Conservation (phyloP, 2,113 vertebrate genomes). For the Vireo altiloquus region DNA sequence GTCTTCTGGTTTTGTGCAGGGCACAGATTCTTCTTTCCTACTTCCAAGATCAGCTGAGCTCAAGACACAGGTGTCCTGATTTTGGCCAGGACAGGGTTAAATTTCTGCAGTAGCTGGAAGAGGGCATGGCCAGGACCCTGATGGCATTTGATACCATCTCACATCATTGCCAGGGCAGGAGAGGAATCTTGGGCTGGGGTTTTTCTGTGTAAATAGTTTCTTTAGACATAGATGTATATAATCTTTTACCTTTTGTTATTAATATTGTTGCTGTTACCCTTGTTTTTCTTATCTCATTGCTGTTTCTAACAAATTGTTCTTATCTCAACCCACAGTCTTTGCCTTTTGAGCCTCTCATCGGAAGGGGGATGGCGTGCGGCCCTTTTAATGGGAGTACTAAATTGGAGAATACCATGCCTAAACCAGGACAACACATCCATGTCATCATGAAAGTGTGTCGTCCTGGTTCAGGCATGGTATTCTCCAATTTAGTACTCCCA, state of each 20-base stretch:
- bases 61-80: not conserved
- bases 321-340: not conserved
- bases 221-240: not conserved
- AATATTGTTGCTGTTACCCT: not conserved
- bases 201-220: not conserved
- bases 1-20: not conserved
- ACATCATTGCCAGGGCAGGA: not conserved
- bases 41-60: not conserved
- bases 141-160: not conserved
- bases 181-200: not conserved
- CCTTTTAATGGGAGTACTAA: not conserved
- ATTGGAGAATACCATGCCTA: not conserved
- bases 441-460: not conserved
- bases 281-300: not conserved
- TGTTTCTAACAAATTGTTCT: not conserved
- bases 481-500: too few relatives aligned
- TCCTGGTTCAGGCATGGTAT: too few relatives aligned
- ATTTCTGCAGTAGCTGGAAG: not conserved
- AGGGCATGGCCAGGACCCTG: not conserved
- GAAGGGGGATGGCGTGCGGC: fast-evolving
- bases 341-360: not conserved
- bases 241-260: not conserved
- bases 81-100: not conserved
- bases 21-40: not conserved
- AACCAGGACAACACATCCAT: not conserved